Percentiles rank a stretch among this genome's conserved stretches.
Conservation (phyloP, 2,113 vertebrate genomes). For the Arenaria interpres region DNA sequence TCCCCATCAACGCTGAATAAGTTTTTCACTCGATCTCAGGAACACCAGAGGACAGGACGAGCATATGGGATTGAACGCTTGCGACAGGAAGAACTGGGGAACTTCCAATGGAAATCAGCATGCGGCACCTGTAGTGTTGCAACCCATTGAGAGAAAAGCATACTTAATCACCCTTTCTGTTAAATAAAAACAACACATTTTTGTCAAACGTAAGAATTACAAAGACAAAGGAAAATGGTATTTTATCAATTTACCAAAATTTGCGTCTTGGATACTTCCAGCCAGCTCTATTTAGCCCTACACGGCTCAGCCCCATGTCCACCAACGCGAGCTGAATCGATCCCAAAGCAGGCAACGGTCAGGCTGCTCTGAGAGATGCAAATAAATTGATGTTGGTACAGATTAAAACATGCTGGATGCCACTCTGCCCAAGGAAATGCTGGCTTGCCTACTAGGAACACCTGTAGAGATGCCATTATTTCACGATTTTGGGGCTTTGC, state of each 20-base stretch:
- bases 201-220: not conserved
- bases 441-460: not conserved
- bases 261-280: not conserved
- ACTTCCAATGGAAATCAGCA: accelerated
- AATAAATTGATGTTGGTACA: not conserved
- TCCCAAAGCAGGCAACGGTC: not conserved
- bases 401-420: not conserved
- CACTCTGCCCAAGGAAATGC: not conserved
- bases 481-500: not conserved
- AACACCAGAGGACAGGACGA: accelerated
- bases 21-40: not conserved
- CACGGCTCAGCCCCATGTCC: accelerated
- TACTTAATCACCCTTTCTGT: not conserved
- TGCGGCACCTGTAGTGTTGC: accelerated
- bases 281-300: not conserved
- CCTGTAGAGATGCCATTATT: not conserved
- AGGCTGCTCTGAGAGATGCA: not conserved
- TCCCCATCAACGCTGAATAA: not conserved
- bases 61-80: accelerated
- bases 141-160: accelerated
- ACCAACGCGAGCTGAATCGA: accelerated
- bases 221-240: not conserved
- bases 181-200: not conserved
- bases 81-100: not conserved
- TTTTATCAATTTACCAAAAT: not conserved